Evolutionary conservation across 1,140 invertebrate genomes (phyloP).

Genomic region (Leptinotarsa lineolata): DNA sequence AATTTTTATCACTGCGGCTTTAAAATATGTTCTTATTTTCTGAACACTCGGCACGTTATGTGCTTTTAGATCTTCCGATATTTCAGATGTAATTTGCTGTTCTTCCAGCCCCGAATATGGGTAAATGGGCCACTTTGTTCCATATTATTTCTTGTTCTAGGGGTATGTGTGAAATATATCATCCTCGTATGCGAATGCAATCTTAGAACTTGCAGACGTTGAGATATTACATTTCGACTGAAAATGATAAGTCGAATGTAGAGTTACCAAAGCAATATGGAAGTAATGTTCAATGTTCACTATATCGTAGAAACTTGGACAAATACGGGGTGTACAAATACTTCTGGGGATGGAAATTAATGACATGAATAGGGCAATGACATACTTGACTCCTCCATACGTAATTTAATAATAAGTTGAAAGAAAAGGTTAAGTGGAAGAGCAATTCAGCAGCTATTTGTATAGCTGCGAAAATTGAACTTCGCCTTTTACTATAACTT

Average conservation of each 20-base stretch:
- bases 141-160: slow-evolving; percentile 5
- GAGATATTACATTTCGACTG: slow-evolving; percentile 6
- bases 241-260: too few relatives aligned
- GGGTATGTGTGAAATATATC: background rate
- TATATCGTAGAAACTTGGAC: background rate
- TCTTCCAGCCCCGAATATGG: background rate
- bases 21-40: background rate
- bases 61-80: background rate
- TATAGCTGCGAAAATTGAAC: too few relatives aligned
- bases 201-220: slow-evolving; percentile 1
- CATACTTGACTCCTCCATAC: too few relatives aligned
- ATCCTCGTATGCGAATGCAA: background rate
- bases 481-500: too few relatives aligned
- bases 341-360: too few relatives aligned
- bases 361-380: too few relatives aligned
- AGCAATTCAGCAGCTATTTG: too few relatives aligned
- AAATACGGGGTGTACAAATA: too few relatives aligned
- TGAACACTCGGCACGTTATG: background rate
- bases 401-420: too few relatives aligned
- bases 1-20: too few relatives aligned
- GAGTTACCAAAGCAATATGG: background rate
- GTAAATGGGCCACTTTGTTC: slow-evolving; percentile 1
- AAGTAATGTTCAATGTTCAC: background rate
- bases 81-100: slow-evolving; percentile 1
- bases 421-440: too few relatives aligned